A percentile compares a stretch with the other conserved stretches of the same genome.
These are phyloP conservation scores for Tetragnatha montana DNA, from an alignment of 2,888 invertebrate genomes.

Conservation along the genomic window DNA sequence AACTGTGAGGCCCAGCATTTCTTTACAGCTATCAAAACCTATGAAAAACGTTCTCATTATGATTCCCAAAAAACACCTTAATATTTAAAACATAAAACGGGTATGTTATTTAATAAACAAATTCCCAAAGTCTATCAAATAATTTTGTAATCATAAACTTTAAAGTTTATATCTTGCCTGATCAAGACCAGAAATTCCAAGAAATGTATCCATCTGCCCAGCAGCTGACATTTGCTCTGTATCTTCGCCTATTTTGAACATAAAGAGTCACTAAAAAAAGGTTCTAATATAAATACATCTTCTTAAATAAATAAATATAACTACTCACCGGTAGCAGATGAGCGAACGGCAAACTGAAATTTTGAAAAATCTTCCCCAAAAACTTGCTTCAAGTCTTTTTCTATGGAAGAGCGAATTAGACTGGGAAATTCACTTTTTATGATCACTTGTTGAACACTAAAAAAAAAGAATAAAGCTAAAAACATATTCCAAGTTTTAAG, in stretches of 20 bases:
- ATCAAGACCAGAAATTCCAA: constrained; percentile 80
- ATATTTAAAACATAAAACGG: no score
- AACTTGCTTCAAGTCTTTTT: constrained; percentile 1
- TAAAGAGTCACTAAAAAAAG: not conserved
- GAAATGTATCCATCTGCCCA: constrained; percentile 87
- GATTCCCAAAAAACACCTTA: no score
- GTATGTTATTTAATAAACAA: no score
- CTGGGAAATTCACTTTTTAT: not conserved
- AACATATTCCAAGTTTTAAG: not conserved
- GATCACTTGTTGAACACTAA: constrained; percentile 31
- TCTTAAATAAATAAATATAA: not conserved
- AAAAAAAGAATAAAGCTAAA: not conserved
- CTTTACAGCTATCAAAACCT: constrained; percentile 77
- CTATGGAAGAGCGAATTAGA: not conserved
- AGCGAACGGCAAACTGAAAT: constrained; percentile 42
- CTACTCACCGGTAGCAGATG: constrained; percentile 45
- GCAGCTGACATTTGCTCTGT: constrained; percentile 87
- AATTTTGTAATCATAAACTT: not conserved
- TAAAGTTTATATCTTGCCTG: constrained; percentile 14
- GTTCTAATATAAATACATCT: not conserved
- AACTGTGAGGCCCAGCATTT: constrained; percentile 90
- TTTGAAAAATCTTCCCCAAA: not conserved
- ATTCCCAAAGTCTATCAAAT: not conserved
- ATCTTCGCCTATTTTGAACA: constrained; percentile 84
- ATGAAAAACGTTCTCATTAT: not conserved